phyloP scores from a whole-genome alignment of 1,140 invertebrate species.

The Steinernema feltiae region DNA sequence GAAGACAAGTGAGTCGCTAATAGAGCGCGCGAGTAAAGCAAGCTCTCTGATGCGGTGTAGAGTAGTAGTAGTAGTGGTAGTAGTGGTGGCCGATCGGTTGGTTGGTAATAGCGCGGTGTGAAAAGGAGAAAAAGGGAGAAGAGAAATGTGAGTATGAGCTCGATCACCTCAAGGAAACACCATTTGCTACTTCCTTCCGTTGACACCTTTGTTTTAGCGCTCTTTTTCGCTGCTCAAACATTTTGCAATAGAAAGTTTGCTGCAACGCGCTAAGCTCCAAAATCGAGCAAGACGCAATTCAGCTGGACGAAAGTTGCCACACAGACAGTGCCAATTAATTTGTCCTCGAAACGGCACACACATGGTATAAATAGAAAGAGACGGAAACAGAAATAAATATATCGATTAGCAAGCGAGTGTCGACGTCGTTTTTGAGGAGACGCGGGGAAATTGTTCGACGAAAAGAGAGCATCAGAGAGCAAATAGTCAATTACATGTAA shows the following conservation, averaged over 20 bases:
- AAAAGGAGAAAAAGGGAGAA: background rate
- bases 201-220: background rate
- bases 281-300: background rate
- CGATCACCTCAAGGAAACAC: background rate
- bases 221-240: background rate
- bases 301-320: background rate
- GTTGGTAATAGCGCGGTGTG: background rate
- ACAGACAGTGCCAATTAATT: constrained; percentile 12
- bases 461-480: background rate
- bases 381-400: background rate
- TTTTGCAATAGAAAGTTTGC: too few species aligned
- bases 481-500: background rate
- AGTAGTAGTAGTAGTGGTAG: too few species aligned
- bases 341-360: too few species aligned
- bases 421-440: background rate
- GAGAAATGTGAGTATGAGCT: background rate
- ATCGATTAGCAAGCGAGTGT: background rate
- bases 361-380: constrained; percentile 14
- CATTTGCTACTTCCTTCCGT: background rate
- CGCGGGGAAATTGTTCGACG: background rate
- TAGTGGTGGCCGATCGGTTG: background rate
- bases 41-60: constrained; percentile 4
- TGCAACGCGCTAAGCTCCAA: background rate
- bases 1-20: constrained; percentile 8
- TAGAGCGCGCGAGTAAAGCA: background rate